These are phyloP conservation scores for Micropoecilia bifurca DNA, from an alignment of 2,797 vertebrate species.

Conservation along the genomic window DNA sequence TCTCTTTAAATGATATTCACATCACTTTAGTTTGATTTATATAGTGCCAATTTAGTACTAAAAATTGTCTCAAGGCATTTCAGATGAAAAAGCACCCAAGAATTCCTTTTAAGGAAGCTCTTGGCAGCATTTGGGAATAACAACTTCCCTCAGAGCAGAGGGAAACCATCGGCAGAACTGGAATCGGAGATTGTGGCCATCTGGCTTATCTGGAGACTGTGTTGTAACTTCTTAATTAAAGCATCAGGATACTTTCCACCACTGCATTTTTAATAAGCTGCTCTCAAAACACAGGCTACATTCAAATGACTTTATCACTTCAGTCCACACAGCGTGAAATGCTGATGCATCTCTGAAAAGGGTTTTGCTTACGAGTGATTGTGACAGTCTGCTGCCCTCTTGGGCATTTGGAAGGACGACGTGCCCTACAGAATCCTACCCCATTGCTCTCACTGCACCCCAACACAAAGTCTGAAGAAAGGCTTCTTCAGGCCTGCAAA, in stretches of 20 bases:
- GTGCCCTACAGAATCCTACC: conserved; percentile 60
- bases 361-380: conserved; percentile 56
- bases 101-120: background rate
- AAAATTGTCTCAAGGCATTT: background rate
- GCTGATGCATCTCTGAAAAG: conserved; percentile 49
- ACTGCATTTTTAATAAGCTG: conserved; percentile 1
- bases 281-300: background rate
- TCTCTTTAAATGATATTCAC: conserved; percentile 3
- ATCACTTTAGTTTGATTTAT: conserved; percentile 4
- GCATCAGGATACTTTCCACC: conserved; percentile 6
- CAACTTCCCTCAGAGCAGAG: background rate
- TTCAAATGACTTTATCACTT: conserved; percentile 8
- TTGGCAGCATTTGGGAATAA: conserved; percentile 5
- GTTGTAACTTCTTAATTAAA: conserved; percentile 19
- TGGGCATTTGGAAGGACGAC: conserved; percentile 61
- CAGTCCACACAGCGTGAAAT: conserved; percentile 11
- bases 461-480: conserved; percentile 57
- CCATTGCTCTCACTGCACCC: conserved; percentile 54
- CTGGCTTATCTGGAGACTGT: conserved; percentile 11
- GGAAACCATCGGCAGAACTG: conserved; percentile 5
- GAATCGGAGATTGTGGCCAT: conserved; percentile 6
- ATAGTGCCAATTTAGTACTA: background rate
- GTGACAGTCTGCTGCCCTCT: conserved; percentile 64
- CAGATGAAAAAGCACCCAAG: background rate
- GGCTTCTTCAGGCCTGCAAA: conserved; percentile 61